Percentiles rank a stretch among this genome's conserved stretches.
phyloP scores from a whole-genome alignment of 1,140 invertebrate species.

The Drosophila orena region DNA sequence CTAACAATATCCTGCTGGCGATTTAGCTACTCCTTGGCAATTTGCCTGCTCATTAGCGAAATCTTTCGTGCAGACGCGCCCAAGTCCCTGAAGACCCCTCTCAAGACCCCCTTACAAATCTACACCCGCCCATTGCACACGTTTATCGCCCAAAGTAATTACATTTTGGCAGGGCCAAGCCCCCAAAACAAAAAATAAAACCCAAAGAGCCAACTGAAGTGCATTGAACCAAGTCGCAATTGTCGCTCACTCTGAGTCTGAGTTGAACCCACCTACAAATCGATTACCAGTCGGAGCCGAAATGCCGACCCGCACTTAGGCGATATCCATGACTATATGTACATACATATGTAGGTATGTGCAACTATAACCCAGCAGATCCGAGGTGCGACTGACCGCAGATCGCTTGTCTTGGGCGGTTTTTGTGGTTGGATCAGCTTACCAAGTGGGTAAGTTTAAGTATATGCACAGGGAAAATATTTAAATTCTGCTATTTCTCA shows the following conservation, averaged over 20 bases:
- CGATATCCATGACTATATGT: background rate
- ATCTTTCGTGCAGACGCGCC: conserved; percentile 69
- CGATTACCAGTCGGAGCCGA: conserved; percentile 26
- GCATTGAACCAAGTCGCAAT: conserved; percentile 64
- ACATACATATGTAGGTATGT: background rate
- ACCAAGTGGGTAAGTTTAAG: conserved; percentile 8
- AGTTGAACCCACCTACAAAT: conserved; percentile 43
- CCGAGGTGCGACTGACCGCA: conserved; percentile 20
- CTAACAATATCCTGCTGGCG: conserved; percentile 6
- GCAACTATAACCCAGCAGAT: conserved; percentile 3
- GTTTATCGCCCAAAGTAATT: conserved; percentile 56
- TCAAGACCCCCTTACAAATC: background rate
- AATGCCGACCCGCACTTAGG: conserved; percentile 20
- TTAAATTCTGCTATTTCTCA: conserved; percentile 1
- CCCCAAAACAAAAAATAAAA: conserved; percentile 24
- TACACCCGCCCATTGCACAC: conserved; percentile 30
- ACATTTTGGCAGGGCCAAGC: conserved; percentile 69
- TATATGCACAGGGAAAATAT: background rate
- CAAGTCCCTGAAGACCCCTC: conserved; percentile 19
- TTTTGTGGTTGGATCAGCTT: conserved; percentile 20
- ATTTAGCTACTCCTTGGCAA: conserved; percentile 5
- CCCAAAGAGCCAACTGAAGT: conserved; percentile 29
- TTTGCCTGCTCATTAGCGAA: conserved; percentile 60
- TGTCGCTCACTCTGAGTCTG: conserved; percentile 15
- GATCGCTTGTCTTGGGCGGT: conserved; percentile 19